Percentiles rank a stretch among this genome's conserved stretches.
Conservation (phyloP, 2,888 invertebrate species). For the Teinopalpus imperialis region DNA sequence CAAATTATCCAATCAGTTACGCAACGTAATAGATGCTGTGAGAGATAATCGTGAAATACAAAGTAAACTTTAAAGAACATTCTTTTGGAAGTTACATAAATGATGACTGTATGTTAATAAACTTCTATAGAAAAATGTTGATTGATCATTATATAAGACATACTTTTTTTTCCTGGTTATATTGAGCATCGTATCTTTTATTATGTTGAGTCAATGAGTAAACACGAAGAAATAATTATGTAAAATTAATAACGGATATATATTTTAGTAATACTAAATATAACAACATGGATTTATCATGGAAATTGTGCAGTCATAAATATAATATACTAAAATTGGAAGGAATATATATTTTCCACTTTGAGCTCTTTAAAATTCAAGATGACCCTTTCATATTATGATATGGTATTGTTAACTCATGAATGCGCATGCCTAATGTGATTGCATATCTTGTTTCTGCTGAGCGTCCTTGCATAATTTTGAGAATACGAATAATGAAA, state of each 20-base stretch:
- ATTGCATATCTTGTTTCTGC: constrained; percentile 16
- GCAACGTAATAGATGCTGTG: constrained; percentile 28
- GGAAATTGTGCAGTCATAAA: no score
- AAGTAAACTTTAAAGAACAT: constrained; percentile 30
- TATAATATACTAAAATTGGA: no score
- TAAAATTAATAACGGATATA: constrained; percentile 31
- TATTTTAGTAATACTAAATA: constrained; percentile 16
- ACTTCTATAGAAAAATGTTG: constrained; percentile 44
- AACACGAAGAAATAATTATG: constrained; percentile 1
- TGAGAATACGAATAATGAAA: constrained; percentile 7
- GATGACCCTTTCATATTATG: constrained; percentile 36
- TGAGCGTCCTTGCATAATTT: constrained; percentile 23
- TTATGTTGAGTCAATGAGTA: not conserved
- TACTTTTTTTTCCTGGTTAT: constrained; percentile 26
- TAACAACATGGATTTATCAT: no score
- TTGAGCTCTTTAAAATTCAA: constrained; percentile 41
- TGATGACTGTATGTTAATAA: constrained; percentile 47
- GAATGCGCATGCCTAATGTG: constrained; percentile 37
- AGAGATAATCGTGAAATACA: constrained; percentile 21
- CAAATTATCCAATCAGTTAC: constrained; percentile 27
- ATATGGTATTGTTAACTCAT: constrained; percentile 39
- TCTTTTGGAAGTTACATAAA: constrained; percentile 38
- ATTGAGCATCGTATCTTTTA: not conserved
- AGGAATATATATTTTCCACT: no score
- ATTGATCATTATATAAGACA: constrained; percentile 47